phyloP scores from a whole-genome alignment of 2,888 invertebrate genomes.

The Acleris holmiana region DNA sequence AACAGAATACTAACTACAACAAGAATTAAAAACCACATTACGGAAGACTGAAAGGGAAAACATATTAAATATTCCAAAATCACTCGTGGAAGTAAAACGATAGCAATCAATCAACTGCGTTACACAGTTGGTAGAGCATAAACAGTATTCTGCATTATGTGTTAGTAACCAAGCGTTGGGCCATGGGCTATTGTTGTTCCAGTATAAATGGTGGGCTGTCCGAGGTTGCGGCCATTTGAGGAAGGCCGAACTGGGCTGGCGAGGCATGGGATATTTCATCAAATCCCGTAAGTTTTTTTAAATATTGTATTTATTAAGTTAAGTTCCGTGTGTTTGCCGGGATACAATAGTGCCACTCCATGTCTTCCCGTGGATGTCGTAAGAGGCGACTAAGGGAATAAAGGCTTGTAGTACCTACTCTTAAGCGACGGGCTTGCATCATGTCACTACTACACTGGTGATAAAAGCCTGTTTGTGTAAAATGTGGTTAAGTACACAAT shows the following conservation, averaged over 20 bases:
- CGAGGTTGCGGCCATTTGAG: conserved; percentile 52
- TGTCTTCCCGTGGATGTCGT: too few species aligned
- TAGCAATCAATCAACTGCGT: background rate
- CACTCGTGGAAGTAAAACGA: background rate
- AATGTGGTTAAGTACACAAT: too few species aligned
- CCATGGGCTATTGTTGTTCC: conserved; percentile 55
- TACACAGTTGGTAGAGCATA: conserved; percentile 43
- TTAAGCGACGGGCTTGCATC: too few species aligned
- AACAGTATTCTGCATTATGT: conserved; percentile 55
- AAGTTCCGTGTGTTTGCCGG: too few species aligned
- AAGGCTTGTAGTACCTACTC: too few species aligned
- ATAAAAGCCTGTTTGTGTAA: too few species aligned
- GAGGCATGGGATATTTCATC: conserved; percentile 57
- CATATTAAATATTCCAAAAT: background rate
- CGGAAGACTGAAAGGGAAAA: background rate
- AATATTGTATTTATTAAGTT: too few species aligned
- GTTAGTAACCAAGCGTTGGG: conserved; percentile 53
- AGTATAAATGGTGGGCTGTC: conserved; percentile 62
- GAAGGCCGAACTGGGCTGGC: conserved; percentile 44
- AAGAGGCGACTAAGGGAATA: too few species aligned
- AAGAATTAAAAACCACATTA: background rate
- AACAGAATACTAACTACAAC: background rate
- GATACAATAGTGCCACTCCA: too few species aligned
- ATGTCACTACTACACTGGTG: too few species aligned
- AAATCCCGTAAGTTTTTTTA: conserved; percentile 46